These are phyloP conservation scores for Drosophila nigrodunni DNA, from an alignment of 1,140 invertebrate genomes.

Conservation along the genomic window DNA sequence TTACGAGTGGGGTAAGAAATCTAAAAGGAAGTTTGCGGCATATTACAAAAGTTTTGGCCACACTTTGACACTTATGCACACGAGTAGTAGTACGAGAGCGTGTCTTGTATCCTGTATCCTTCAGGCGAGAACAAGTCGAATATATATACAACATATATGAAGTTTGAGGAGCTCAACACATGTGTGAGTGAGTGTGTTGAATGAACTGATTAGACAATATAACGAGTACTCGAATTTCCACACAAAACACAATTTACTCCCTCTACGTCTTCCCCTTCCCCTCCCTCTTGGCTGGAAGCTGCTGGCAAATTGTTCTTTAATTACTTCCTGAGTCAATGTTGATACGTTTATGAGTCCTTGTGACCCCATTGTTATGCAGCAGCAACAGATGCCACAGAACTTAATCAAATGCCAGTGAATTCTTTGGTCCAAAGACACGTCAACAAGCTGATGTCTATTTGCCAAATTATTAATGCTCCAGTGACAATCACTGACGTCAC, in stretches of 20 bases:
- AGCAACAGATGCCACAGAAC: constrained; percentile 68
- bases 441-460: constrained; percentile 11
- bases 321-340: constrained; percentile 73
- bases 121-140: neutral
- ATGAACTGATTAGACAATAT: constrained; percentile 70
- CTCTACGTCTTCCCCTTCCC: neutral
- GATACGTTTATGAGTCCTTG: constrained; percentile 68
- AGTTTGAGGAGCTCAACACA: constrained; percentile 42
- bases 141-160: constrained; percentile 6
- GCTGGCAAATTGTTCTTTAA: constrained; percentile 77
- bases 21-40: constrained; percentile 57
- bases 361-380: constrained; percentile 73
- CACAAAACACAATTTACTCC: neutral
- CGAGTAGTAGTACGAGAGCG: constrained; percentile 4
- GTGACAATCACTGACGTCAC: constrained; percentile 21
- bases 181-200: constrained; percentile 27
- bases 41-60: constrained; percentile 73
- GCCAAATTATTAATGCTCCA: constrained; percentile 47
- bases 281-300: constrained; percentile 34
- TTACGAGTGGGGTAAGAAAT: constrained; percentile 2
- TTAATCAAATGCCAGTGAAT: constrained; percentile 66
- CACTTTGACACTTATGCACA: constrained; percentile 58
- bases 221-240: constrained; percentile 37
- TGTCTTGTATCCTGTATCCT: neutral
- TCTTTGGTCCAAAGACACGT: neutral